Percentiles rank a stretch among this genome's conserved stretches.
These are phyloP conservation scores for Brachypterus glaber DNA, from an alignment of 2,888 invertebrate species.

Conservation along the genomic window DNA sequence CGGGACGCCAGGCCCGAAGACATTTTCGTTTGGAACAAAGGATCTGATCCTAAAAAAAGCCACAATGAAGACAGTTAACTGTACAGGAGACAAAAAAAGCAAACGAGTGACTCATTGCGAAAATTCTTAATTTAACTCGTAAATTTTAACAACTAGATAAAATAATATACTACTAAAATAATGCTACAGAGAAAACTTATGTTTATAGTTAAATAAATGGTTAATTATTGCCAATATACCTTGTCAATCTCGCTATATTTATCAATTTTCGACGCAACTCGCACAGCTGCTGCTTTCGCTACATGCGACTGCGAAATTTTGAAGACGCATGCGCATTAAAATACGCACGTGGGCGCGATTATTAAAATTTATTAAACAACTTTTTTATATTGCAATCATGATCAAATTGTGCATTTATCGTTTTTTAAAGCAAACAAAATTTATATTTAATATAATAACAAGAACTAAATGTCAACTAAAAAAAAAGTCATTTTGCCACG, in stretches of 20 bases:
- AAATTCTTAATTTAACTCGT: neutral
- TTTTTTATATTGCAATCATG: neutral
- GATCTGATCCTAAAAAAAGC: neutral
- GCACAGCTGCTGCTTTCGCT: conserved; percentile 2
- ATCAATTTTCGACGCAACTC: conserved; percentile 2
- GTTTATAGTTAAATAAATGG: too few relatives aligned
- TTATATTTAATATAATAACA: too few relatives aligned
- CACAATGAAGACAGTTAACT: neutral
- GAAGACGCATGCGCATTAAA: neutral
- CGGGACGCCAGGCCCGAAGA: conserved; percentile 39
- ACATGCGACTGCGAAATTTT: neutral
- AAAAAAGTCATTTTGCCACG: too few relatives aligned
- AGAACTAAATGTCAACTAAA: too few relatives aligned
- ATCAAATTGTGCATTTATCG: too few relatives aligned
- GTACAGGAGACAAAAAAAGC: neutral
- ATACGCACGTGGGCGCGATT: conserved; percentile 1
- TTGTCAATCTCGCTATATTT: neutral
- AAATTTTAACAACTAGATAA: too few relatives aligned
- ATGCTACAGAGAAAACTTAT: too few relatives aligned
- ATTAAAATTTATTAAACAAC: neutral
- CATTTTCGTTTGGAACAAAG: conserved; percentile 28
- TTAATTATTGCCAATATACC: neutral
- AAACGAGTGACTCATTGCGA: conserved; percentile 1
- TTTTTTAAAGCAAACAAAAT: too few relatives aligned
- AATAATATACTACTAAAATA: too few relatives aligned